These are phyloP conservation scores for Gavialis gangeticus DNA, from an alignment of 2,113 vertebrate species.

Conservation along the genomic window DNA sequence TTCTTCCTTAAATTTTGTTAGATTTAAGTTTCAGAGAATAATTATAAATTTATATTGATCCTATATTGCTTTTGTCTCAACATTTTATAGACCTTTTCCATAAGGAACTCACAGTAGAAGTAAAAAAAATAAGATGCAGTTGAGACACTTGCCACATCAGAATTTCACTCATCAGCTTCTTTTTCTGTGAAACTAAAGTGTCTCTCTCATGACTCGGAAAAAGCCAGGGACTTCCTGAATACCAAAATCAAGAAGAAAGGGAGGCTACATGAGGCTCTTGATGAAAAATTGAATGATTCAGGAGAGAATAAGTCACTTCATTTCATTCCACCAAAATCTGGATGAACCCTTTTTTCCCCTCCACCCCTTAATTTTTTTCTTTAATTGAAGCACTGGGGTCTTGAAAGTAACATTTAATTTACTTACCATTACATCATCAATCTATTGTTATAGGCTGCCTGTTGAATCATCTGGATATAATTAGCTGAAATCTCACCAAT, in stretches of 20 bases:
- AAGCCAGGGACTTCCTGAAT: background rate
- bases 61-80: background rate
- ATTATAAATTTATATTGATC: background rate
- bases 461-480: conserved; percentile 29
- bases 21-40: too few species aligned
- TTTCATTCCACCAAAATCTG: conserved; percentile 19
- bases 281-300: background rate
- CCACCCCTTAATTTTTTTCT: background rate
- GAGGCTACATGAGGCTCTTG: background rate
- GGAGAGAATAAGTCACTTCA: background rate
- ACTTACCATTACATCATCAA: conserved; percentile 16
- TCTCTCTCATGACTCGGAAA: background rate
- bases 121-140: background rate
- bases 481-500: conserved; percentile 2
- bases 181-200: background rate
- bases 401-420: background rate
- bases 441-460: background rate
- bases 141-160: background rate
- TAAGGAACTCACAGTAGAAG: background rate
- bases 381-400: background rate
- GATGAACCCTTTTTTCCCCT: background rate
- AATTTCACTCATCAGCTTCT: background rate
- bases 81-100: background rate
- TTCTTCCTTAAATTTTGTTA: too few species aligned
- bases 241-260: background rate